A percentile compares a stretch with the other conserved stretches of the same genome.
Evolutionary conservation across 1,140 invertebrate species (phyloP).

Genomic region (Procambarus virginalis): DNA sequence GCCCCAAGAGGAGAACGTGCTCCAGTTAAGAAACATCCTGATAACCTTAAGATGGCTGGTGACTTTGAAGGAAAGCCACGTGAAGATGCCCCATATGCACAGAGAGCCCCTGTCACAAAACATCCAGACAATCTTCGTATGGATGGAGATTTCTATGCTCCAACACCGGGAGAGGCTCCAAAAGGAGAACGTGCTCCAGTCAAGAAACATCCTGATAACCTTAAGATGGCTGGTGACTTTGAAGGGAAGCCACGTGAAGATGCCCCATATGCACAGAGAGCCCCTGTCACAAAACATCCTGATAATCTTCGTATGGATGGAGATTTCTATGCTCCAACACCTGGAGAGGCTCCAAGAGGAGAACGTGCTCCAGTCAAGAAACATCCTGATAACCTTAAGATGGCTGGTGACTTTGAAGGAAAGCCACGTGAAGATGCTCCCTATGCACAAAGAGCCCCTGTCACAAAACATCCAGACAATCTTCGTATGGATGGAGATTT

Average conservation of each 20-base stretch:
- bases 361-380: slow-evolving; percentile 46
- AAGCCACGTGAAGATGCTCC: slow-evolving; percentile 38
- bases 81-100: slow-evolving; percentile 74
- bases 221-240: slow-evolving; percentile 42
- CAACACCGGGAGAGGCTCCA: slow-evolving; percentile 22
- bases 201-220: slow-evolving; percentile 49
- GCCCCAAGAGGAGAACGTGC: slow-evolving; percentile 48
- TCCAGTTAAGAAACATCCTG: slow-evolving; percentile 36
- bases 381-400: slow-evolving; percentile 39
- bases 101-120: slow-evolving; percentile 62
- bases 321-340: slow-evolving; percentile 39
- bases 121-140: slow-evolving; percentile 45
- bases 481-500: slow-evolving; percentile 48
- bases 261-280: slow-evolving; percentile 35
- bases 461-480: slow-evolving; percentile 34
- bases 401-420: slow-evolving; percentile 42
- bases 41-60: slow-evolving; percentile 35
- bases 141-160: slow-evolving; percentile 54
- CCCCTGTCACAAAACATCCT: slow-evolving; percentile 34
- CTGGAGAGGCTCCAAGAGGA: slow-evolving; percentile 28
- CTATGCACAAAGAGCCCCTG: slow-evolving; percentile 17
- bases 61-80: slow-evolving; percentile 32
- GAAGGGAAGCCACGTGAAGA: slow-evolving; percentile 34
- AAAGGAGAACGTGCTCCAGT: slow-evolving; percentile 38
- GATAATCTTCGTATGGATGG: slow-evolving; percentile 44